Evolutionary conservation across 2,113 vertebrate species (phyloP), one percentile per base, ranked within the genome.

Genomic region (Microtus oregoni): DNA sequence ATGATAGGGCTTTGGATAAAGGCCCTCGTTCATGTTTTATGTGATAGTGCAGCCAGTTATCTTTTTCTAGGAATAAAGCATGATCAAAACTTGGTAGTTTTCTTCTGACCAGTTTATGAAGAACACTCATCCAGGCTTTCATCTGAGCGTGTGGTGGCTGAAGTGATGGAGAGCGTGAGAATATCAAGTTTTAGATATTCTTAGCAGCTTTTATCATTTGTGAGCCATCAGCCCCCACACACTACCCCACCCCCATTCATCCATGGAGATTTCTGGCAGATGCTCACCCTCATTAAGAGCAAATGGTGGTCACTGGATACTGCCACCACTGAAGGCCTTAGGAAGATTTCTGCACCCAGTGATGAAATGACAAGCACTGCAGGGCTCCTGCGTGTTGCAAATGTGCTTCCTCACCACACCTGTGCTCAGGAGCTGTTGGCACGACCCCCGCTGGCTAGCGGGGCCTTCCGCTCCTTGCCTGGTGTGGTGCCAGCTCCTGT

Each of bases 41-140:
- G 61, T 58, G 58, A 24, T 35, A 24, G 72, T 76, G n/a, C 72
- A 90, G 86, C 67, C 86, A 65, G 68, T 75, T 17, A 81, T 35
- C 17, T 63, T n/a, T 7, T 38, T 52, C 30, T 89, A 19, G 87
- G 50, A 83, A 91, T 76, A 87, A 92, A 95, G 20, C 13, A 70
- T 41, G 24, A 12, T 87, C 15, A 73, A 38, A 41, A 20, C 86
- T 76, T 85, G 87, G 32, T 79, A 81, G 61, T 55, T 96, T 96
- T 94, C 65, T 88, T 83, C 38, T 94, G 52, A 61, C 73, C 78
- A 85, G 52, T 94, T 85, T 87, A 78, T 52, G 38, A 44, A 89
- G 52, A 89, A 50, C 4, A 22, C 76, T 92, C 47, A 75, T 83
- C 12, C 19, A 41, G 55, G 14, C 65, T 94, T 92, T 95, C 38